Base-by-base conservation (phyloP, 2,113 vertebrate species). In the Solenodon paradoxus region DNA sequence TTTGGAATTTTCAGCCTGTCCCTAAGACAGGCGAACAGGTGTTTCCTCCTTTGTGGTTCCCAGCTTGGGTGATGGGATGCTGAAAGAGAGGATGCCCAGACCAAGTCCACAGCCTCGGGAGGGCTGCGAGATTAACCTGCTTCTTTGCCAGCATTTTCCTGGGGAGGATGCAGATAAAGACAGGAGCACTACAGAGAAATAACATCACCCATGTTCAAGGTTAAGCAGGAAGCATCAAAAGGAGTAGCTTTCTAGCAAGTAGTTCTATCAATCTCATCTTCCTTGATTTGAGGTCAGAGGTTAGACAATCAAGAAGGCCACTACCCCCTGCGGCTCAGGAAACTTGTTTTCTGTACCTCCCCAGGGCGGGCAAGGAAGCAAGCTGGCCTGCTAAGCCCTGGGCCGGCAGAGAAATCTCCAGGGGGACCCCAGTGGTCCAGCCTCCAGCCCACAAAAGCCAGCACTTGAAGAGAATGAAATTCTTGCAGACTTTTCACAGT, bases 1-100 rank as follows among this genome's bases (percentile, higher is more conserved):
- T n/a, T n/a, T n/a, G n/a, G 92, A 96, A 95, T 68, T 64, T 7
- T 4, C 53, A 9, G 71, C 77, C 91, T 53, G 28, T 51, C 80
- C 92, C 83, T 81, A 57, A 81, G 35, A 66, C 63, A 47, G 83
- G 92, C 0, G 22, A 79, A 95, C 95, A 96, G 97, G 97, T 96
- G 97, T 87, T 96, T 96, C 96, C 95, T 95, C 63, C 74, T 79
- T 15, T 28, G 90, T 86, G 90, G 51, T 47, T 53, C 89, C 61
- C 89, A 59, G 88, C 42, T 10, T 64, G 68, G 68, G 42, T 22
- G 69, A 32, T 78, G 47, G 57, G 80, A n/a, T 12, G 49, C 80
- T 51, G 64, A 49, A 30, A 26, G 63, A 68, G n/a, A 64, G 75
- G 40, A 47, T 1, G 19, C 40, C 47, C 57, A 12, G 10, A 22